Conservation (phyloP, 2,797 vertebrate genomes). For the Enteromius fasciolatus region DNA sequence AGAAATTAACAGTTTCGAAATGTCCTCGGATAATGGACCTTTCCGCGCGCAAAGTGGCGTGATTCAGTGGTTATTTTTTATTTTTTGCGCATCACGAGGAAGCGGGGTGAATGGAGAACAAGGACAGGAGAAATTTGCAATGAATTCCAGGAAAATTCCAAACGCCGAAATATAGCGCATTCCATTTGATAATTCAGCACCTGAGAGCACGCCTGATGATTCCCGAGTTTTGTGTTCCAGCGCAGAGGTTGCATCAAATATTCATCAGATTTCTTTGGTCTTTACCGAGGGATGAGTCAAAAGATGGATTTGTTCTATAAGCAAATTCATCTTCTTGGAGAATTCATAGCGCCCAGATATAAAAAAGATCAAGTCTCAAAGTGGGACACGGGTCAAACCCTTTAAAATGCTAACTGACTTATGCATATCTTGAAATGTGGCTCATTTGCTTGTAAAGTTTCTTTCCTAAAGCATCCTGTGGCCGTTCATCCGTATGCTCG, state of each 20-base stretch:
- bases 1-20: slow-evolving; percentile 65
- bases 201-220: slow-evolving; percentile 40
- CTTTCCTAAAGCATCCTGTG: slow-evolving; percentile 11
- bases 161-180: not conserved
- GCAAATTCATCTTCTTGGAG: slow-evolving; percentile 22
- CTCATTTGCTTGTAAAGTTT: slow-evolving; percentile 10
- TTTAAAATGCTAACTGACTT: slow-evolving; percentile 14
- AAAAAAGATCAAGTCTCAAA: not conserved
- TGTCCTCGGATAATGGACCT: slow-evolving; percentile 33
- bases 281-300: slow-evolving; percentile 21
- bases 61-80: slow-evolving; percentile 35
- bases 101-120: not conserved
- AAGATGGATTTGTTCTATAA: slow-evolving; percentile 43
- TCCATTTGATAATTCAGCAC: slow-evolving; percentile 42
- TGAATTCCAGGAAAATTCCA: slow-evolving; percentile 18
- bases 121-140: slow-evolving; percentile 12
- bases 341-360: not conserved
- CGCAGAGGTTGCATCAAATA: slow-evolving; percentile 32
- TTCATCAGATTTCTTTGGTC: slow-evolving; percentile 49
- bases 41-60: slow-evolving; percentile 21
- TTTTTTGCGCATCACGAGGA: not conserved
- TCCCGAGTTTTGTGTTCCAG: slow-evolving; percentile 39
- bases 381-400: not conserved
- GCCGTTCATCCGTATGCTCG: not conserved
- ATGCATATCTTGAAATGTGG: not conserved